These are phyloP conservation scores for Chloromyia formosa DNA, from an alignment of 2,888 invertebrate species.

Conservation along the genomic window DNA sequence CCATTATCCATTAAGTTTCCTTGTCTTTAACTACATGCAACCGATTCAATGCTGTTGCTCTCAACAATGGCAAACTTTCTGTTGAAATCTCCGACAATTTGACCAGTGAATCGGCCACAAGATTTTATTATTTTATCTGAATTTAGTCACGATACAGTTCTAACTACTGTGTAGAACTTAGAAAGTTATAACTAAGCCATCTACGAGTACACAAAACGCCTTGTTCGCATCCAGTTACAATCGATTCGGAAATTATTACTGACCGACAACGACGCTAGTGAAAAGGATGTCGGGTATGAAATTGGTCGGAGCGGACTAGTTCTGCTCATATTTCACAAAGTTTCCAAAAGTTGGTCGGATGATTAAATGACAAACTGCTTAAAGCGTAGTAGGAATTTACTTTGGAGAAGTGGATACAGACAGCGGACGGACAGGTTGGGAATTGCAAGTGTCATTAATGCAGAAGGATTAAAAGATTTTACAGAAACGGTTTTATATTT, in stretches of 20 bases:
- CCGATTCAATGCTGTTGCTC: too few relatives aligned
- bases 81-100: neutral
- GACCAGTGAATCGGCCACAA: constrained; percentile 2
- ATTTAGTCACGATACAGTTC: neutral
- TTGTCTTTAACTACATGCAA: too few relatives aligned
- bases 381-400: too few relatives aligned
- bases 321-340: neutral
- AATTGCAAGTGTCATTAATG: too few relatives aligned
- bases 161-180: neutral
- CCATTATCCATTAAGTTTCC: too few relatives aligned
- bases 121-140: constrained; percentile 16
- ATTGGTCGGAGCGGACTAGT: neutral
- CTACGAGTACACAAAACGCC: neutral
- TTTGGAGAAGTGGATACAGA: too few relatives aligned
- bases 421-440: too few relatives aligned
- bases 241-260: constrained; percentile 15
- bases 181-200: neutral
- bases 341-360: neutral
- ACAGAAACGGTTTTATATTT: too few relatives aligned
- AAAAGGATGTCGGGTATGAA: neutral
- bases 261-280: neutral
- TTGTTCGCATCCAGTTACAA: neutral
- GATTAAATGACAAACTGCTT: too few relatives aligned
- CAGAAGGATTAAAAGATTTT: too few relatives aligned
- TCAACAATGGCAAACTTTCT: neutral